Evolutionary conservation across 2,797 vertebrate species (phyloP).

Genomic region (Cottoperca gobio): DNA sequence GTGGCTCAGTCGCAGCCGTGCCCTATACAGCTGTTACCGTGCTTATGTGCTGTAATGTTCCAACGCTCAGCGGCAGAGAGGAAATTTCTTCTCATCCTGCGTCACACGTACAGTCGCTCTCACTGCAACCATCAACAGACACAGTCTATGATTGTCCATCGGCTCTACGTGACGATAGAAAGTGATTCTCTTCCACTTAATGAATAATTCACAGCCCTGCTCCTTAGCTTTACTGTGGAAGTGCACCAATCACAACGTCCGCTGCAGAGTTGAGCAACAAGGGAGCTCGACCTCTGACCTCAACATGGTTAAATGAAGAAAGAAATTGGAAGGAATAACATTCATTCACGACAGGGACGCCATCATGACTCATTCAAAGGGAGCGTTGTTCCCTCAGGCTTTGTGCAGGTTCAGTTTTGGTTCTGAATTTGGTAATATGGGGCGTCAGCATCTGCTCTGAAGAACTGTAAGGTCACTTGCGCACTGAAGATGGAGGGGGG

Average conservation of each 20-base stretch:
- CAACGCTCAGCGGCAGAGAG: conserved; percentile 19
- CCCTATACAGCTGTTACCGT: conserved; percentile 35
- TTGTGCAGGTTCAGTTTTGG: not conserved
- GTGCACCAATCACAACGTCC: not conserved
- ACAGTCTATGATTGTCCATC: not conserved
- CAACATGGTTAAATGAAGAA: not conserved
- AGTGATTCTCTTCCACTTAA: not conserved
- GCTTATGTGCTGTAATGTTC: conserved; percentile 27
- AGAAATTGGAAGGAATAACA: not conserved
- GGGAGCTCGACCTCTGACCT: not conserved
- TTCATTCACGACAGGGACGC: not conserved
- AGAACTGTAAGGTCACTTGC: not conserved
- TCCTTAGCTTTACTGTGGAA: not conserved
- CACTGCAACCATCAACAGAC: conserved; percentile 2
- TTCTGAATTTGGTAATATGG: not conserved
- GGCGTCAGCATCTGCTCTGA: not conserved
- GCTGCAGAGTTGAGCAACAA: not conserved
- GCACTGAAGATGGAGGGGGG: not conserved
- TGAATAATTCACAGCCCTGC: not conserved
- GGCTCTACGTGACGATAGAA: too few relatives aligned
- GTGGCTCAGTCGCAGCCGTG: conserved; percentile 15
- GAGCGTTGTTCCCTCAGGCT: not conserved
- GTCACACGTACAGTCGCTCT: conserved; percentile 3
- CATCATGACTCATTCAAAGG: not conserved
- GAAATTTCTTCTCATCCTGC: conserved; percentile 25